Evolutionary conservation across 2,888 invertebrate species (phyloP), one percentile per base, ranked within the genome.

Genomic region (Cataglyphis livida): DNA sequence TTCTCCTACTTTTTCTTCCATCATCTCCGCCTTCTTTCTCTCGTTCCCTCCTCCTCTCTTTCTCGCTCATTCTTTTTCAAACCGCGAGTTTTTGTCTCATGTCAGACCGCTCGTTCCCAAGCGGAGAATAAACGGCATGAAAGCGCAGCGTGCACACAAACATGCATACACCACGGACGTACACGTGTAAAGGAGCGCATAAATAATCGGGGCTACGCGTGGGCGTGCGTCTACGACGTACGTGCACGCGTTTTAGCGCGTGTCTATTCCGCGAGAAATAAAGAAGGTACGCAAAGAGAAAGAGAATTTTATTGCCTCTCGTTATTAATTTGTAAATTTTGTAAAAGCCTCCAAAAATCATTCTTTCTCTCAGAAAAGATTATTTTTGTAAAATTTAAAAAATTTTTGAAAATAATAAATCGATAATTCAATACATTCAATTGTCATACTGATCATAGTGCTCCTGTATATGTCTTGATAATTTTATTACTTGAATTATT

Each of bases 71-170:
- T 28, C 28, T 28, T 28, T 90, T 81, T 71, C 78, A 75, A 82
- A 57, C 64, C 64, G 71, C 48, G 68, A 82, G 85, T 89, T 93
- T 94, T 94, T 94, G 93, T 94, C 91, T 93, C 12, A 38, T 35
- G 35, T 10, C 91, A 83, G 35, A 38, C 54, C 84, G 86, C 64
- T 87, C 90, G 93, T 93, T 93, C 93, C 91, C 93, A 93, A 92
- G 91, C 91, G 85, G 90, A 91, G 93, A 94, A 94, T 92, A 94
- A 94, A 94, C 89, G 92, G 85, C 79, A 85, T 82, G 88, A 90
- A 84, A 86, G 7, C n/a, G 89, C 78, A 70, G 81, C 71, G 54
- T 81, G 68, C 75, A 44, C 38, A 81, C 84, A 64, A 44, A 62
- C 65, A 59, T 41, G 35, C 25, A 51, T 3, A 25, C 15, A 61